phyloP scores from a whole-genome alignment of 2,888 invertebrate species.

The Cephalotes varians region DNA sequence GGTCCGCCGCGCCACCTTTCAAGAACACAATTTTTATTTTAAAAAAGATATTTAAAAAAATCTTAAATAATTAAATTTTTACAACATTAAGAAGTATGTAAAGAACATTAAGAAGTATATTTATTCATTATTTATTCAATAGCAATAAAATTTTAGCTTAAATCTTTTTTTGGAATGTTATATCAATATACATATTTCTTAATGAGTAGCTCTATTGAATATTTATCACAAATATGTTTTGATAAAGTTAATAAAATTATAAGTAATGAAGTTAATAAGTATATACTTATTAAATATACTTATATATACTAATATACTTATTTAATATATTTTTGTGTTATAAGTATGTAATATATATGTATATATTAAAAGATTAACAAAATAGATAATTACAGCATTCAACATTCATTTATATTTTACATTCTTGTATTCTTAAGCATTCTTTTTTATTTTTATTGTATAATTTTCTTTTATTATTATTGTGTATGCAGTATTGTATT shows the following conservation, averaged over 20 bases:
- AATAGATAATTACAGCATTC: neutral
- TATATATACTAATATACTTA: neutral
- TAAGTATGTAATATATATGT: neutral
- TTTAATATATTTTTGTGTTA: too few species aligned
- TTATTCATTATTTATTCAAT: neutral
- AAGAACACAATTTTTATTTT: neutral
- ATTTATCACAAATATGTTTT: neutral
- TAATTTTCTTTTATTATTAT: too few species aligned
- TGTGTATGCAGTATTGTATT: too few species aligned
- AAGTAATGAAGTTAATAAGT: too few species aligned
- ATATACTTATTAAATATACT: too few species aligned
- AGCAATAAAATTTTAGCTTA: neutral
- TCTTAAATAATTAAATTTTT: neutral
- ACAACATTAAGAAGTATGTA: neutral
- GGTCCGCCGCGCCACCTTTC: slow-evolving; percentile 90
- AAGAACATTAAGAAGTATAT: neutral
- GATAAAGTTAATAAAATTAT: neutral
- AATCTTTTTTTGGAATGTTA: neutral
- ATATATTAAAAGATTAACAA: neutral
- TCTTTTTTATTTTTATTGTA: neutral
- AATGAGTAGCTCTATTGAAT: neutral
- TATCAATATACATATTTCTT: neutral
- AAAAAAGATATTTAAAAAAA: neutral
- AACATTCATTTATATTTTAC: neutral
- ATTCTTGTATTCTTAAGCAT: neutral